phyloP scores from a whole-genome alignment of 2,113 vertebrate genomes.

The Notarius lentiginosus region DNA sequence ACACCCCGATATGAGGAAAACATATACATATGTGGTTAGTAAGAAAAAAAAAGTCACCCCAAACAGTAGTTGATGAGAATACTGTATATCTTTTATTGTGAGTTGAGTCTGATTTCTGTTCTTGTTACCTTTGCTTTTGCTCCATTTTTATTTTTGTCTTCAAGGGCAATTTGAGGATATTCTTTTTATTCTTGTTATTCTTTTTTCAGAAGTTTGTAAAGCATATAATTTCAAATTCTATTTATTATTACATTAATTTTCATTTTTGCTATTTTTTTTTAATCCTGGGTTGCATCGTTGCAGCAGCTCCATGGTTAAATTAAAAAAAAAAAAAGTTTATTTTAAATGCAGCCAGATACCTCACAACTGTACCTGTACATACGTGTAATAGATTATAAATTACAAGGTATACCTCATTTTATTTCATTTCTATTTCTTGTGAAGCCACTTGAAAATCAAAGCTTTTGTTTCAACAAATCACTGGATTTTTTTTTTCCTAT shows the following conservation, averaged over 20 bases:
- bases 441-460: conserved; percentile 65
- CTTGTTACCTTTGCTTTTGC: conserved; percentile 16
- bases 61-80: conserved; percentile 34
- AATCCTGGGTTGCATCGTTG: conserved; percentile 48
- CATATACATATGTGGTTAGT: conserved; percentile 18
- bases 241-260: conserved; percentile 60
- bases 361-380: conserved; percentile 67
- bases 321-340: conserved; percentile 35
- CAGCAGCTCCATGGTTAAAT: conserved; percentile 51
- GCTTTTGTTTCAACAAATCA: conserved; percentile 65
- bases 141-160: conserved; percentile 48
- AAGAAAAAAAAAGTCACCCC: neutral
- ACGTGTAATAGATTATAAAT: conserved; percentile 63
- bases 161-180: conserved; percentile 53
- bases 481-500: conserved; percentile 64
- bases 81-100: conserved; percentile 49
- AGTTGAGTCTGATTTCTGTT: conserved; percentile 52
- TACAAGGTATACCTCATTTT: conserved; percentile 72
- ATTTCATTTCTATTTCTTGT: conserved; percentile 66
- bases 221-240: conserved; percentile 59
- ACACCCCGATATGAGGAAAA: conserved; percentile 24
- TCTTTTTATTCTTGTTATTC: conserved; percentile 25
- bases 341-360: conserved; percentile 66
- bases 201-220: conserved; percentile 53
- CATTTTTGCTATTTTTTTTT: conserved; percentile 51